Base-by-base conservation (phyloP, 2,888 invertebrate genomes). In the Melieria crassipennis region DNA sequence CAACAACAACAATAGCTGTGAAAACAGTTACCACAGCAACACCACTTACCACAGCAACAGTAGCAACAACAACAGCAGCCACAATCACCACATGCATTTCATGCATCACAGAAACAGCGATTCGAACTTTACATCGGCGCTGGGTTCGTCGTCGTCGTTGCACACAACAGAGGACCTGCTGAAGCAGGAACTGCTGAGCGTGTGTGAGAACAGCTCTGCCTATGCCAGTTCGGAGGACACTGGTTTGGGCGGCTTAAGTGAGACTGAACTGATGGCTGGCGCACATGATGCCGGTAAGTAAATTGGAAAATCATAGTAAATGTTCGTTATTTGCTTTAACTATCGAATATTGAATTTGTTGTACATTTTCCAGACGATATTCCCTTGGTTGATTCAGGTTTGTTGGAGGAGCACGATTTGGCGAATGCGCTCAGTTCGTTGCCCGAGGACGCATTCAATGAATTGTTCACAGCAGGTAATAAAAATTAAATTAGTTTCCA, bases 361-460 rank as follows among this genome's bases (percentile, higher is more conserved):
- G 13, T 13, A 0, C 48, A 57, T 10, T 10, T 57, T 56, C 66
- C 76, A 89, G 90, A 88, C 84, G 90, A 90, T 82, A 89, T 89
- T 61, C 88, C 89, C 42, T 79, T 87, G 83, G 84, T 84, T 71
- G 86, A 91, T 69, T 89, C 87, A 76, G 89, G 88, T 84, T 89
- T 93, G 63, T 85, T 93, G 75, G 92, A 93, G 80, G 92, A 92
- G 81, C 91, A 91, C 75, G 94, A 93, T 83, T 90, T 94, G 80
- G 92, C 91, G 74, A 94, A 92, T 81, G 93, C 94, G 74, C 89
- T 94, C 73, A 93, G 91, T 86, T 92, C 92, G 81, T 89, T 94
- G 81, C 93, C 93, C 75, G 92, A 93, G 73, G 94, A 94, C 84
- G 93, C 94, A 82, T 94, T 95, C 86, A 93, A 92, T 85, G 94